Conservation (phyloP, 2,888 invertebrate genomes). For the Clepsis dumicolana region DNA sequence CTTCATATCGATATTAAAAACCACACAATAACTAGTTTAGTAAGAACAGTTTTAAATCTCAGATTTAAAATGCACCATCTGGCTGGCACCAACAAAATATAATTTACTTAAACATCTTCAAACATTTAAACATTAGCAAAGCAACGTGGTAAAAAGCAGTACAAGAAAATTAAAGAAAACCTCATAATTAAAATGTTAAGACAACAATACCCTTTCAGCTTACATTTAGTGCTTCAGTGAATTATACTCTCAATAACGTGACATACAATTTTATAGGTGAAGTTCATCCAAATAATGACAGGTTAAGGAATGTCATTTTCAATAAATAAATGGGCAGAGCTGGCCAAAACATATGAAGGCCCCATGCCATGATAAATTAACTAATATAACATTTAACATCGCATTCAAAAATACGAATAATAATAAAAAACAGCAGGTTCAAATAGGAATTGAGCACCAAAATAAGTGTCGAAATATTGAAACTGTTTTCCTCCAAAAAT, state of each 20-base stretch:
- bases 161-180: conserved; percentile 19
- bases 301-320: conserved; percentile 51
- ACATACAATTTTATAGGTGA: conserved; percentile 75
- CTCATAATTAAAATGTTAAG: conserved; percentile 31
- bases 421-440: conserved; percentile 17
- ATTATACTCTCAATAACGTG: conserved; percentile 41
- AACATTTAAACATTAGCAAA: background rate
- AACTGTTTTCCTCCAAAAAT: conserved; percentile 31
- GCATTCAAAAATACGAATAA: conserved; percentile 17
- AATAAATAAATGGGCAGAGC: conserved; percentile 47
- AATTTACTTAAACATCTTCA: conserved; percentile 8
- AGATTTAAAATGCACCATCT: background rate
- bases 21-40: no score
- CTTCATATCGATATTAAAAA: background rate
- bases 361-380: conserved; percentile 51
- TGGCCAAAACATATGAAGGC: conserved; percentile 85
- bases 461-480: conserved; percentile 30
- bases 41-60: background rate
- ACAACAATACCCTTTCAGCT: conserved; percentile 28
- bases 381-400: conserved; percentile 43
- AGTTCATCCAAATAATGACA: conserved; percentile 55
- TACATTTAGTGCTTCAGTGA: conserved; percentile 25
- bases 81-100: conserved; percentile 10
- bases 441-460: conserved; percentile 37
- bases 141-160: conserved; percentile 40